Conservation (phyloP, 2,888 invertebrate species). For the Andrena dorsata region DNA sequence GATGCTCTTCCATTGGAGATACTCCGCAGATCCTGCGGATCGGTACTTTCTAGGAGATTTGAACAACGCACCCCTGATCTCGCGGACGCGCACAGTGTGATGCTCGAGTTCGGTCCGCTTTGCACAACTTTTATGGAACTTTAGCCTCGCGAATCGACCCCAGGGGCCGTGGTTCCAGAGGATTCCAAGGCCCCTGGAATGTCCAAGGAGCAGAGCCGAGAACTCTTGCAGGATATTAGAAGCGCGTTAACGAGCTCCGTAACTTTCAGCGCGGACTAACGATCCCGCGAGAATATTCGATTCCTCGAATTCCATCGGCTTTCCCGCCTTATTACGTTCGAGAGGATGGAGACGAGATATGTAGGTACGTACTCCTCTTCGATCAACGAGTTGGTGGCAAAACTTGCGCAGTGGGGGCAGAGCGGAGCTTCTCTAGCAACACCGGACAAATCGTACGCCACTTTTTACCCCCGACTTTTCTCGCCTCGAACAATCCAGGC, state of each 20-base stretch:
- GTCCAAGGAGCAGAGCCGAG: conserved; percentile 21
- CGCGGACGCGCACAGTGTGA: not conserved
- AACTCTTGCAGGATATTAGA: conserved; percentile 31
- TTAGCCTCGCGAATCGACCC: conserved; percentile 57
- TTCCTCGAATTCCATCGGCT: conserved; percentile 33
- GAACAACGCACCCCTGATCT: not conserved
- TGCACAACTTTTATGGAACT: conserved; percentile 67
- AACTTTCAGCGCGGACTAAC: conserved; percentile 15
- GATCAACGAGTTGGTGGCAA: too few species aligned
- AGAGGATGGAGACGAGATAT: not conserved
- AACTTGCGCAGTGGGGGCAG: too few species aligned
- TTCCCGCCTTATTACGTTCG: not conserved
- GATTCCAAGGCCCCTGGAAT: conserved; percentile 52
- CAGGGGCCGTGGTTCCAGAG: conserved; percentile 60
- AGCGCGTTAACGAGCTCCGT: conserved; percentile 25
- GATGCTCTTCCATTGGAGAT: conserved; percentile 53
- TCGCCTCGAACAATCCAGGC: not conserved
- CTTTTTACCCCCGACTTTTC: not conserved
- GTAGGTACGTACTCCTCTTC: too few species aligned
- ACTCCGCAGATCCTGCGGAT: conserved; percentile 11
- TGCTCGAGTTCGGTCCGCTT: conserved; percentile 27
- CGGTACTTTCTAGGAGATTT: not conserved
- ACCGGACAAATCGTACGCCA: not conserved
- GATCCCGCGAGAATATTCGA: conserved; percentile 19
- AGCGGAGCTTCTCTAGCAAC: too few species aligned